Conservation (phyloP, 2,113 vertebrate genomes). For the Mustela nigripes region DNA sequence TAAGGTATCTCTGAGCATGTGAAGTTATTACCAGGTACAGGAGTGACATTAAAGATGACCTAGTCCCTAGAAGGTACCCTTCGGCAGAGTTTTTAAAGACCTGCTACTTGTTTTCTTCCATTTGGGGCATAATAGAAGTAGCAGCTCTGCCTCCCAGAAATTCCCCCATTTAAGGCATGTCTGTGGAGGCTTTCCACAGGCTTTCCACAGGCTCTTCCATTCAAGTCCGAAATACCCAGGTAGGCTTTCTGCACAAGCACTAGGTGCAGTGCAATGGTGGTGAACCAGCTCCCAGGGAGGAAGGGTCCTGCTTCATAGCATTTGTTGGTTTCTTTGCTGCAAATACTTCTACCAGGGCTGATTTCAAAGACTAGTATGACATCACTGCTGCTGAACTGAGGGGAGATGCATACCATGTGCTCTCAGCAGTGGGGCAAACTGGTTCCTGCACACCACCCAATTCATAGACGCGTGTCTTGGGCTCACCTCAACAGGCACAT, state of each 20-base stretch:
- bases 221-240: neutral
- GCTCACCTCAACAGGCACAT: neutral
- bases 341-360: fast-evolving
- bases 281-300: too few relatives aligned
- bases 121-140: neutral
- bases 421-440: neutral
- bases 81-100: neutral
- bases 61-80: neutral
- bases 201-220: neutral
- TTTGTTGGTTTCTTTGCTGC: neutral
- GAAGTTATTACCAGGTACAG: neutral
- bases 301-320: neutral
- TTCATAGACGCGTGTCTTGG: fast-evolving
- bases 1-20: neutral
- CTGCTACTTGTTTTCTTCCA: neutral
- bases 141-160: neutral
- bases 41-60: neutral
- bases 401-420: fast-evolving
- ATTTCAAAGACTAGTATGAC: neutral
- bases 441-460: fast-evolving
- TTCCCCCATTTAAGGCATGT: neutral
- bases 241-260: neutral
- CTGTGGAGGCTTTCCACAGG: neutral
- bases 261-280: fast-evolving
- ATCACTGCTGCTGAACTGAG: fast-evolving